Conservation (phyloP, 2,888 invertebrate genomes). For the Sisyra nigra region DNA sequence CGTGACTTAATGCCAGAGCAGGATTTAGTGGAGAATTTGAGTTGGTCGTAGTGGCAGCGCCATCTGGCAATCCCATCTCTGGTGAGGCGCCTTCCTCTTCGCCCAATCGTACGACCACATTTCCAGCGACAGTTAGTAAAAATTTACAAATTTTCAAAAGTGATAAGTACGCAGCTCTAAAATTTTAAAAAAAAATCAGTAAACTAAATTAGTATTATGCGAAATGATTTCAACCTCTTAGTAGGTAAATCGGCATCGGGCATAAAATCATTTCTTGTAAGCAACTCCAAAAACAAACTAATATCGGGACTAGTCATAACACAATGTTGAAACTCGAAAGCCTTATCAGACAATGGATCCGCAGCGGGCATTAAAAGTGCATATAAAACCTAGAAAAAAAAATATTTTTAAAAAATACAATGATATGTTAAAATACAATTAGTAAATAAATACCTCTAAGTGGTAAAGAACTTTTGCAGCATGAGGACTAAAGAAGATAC, state of each 20-base stretch:
- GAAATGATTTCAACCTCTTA: constrained; percentile 32
- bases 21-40: constrained; percentile 24
- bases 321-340: constrained; percentile 51
- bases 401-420: too few species aligned
- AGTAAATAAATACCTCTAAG: constrained; percentile 35
- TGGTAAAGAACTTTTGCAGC: constrained; percentile 63
- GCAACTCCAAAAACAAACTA: constrained; percentile 56
- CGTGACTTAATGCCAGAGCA: constrained; percentile 53
- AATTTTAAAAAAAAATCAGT: too few species aligned
- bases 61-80: constrained; percentile 23
- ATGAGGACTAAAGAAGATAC: constrained; percentile 49
- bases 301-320: constrained; percentile 50
- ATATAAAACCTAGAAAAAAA: constrained; percentile 51
- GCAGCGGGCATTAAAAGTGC: constrained; percentile 83
- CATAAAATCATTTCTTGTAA: constrained; percentile 74
- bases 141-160: constrained; percentile 80
- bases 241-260: constrained; percentile 62
- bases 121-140: constrained; percentile 72
- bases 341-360: constrained; percentile 59
- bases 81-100: constrained; percentile 27
- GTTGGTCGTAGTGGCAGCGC: constrained; percentile 19
- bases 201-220: too few species aligned
- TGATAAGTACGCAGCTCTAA: constrained; percentile 71
- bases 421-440: not conserved
- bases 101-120: constrained; percentile 43